Evolutionary conservation across 2,113 vertebrate species (phyloP).

Genomic region (Abramis brama): DNA sequence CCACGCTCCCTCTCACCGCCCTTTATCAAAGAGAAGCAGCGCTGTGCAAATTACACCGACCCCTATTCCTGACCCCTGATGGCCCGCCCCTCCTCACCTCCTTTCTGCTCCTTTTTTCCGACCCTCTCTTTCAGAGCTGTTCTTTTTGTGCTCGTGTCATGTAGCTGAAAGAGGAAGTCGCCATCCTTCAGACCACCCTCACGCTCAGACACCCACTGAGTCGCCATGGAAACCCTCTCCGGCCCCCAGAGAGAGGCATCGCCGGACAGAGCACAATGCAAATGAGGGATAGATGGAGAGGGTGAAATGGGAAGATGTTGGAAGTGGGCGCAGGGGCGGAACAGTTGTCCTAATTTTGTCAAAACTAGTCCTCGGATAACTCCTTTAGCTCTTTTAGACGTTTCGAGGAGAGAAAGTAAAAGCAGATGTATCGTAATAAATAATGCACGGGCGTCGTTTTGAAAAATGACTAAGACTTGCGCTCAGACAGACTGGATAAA

Average conservation of each 20-base stretch:
- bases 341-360: constrained; percentile 26
- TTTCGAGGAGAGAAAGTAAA: constrained; percentile 1
- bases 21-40: constrained; percentile 51
- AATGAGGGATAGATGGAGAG: constrained; percentile 15
- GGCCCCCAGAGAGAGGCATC: constrained; percentile 39
- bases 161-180: constrained; percentile 63
- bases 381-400: constrained; percentile 24
- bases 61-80: constrained; percentile 48
- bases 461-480: constrained; percentile 10
- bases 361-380: neutral
- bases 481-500: constrained; percentile 4
- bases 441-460: neutral
- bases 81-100: neutral
- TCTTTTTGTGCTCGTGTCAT: constrained; percentile 61
- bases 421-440: neutral
- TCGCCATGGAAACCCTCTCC: constrained; percentile 55
- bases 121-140: constrained; percentile 55
- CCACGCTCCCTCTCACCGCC: constrained; percentile 47
- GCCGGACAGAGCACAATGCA: constrained; percentile 47
- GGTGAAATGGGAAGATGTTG: neutral
- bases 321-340: neutral
- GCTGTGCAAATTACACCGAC: constrained; percentile 62
- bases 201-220: constrained; percentile 50
- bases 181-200: constrained; percentile 63
- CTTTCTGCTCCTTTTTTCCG: constrained; percentile 27